Evolutionary conservation across 2,888 invertebrate genomes (phyloP).

Genomic region (Drosophila austrosaltans): DNA sequence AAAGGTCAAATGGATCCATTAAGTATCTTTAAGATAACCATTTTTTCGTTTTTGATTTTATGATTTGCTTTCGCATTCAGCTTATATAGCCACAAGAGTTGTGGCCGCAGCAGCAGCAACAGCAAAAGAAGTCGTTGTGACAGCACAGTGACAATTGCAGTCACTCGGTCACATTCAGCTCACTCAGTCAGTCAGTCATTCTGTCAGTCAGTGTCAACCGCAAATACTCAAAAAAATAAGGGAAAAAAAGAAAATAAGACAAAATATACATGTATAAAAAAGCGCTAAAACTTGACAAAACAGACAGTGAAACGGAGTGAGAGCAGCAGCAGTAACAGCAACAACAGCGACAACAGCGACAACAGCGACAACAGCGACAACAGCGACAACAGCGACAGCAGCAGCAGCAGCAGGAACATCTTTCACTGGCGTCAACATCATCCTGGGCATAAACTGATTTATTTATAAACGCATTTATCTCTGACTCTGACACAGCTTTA

Average conservation of each 20-base stretch:
- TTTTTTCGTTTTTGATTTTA: constrained; percentile 24
- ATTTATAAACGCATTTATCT: constrained; percentile 74
- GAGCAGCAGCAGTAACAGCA: constrained; percentile 31
- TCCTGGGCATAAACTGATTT: constrained; percentile 63
- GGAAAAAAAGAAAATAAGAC: constrained; percentile 11
- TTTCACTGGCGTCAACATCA: constrained; percentile 50
- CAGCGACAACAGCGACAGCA: constrained; percentile 13
- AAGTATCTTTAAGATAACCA: constrained; percentile 18
- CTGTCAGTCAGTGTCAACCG: constrained; percentile 10
- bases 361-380: constrained; percentile 36
- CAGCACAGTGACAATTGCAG: constrained; percentile 49
- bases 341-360: constrained; percentile 32
- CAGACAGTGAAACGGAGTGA: constrained; percentile 8
- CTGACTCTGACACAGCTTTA: constrained; percentile 50
- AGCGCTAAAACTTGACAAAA: constrained; percentile 34
- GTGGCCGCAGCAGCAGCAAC: too few relatives aligned
- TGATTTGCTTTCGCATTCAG: constrained; percentile 34
- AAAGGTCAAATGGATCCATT: constrained; percentile 48
- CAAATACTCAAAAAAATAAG: not conserved
- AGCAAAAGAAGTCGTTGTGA: constrained; percentile 14
- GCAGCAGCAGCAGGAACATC: constrained; percentile 35
- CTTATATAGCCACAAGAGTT: not conserved
- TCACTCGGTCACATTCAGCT: constrained; percentile 24
- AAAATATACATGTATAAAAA: constrained; percentile 18
- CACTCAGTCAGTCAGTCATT: constrained; percentile 14